Evolutionary conservation across 2,888 invertebrate genomes (phyloP).

Genomic region (Branchipolynoe longqiensis): DNA sequence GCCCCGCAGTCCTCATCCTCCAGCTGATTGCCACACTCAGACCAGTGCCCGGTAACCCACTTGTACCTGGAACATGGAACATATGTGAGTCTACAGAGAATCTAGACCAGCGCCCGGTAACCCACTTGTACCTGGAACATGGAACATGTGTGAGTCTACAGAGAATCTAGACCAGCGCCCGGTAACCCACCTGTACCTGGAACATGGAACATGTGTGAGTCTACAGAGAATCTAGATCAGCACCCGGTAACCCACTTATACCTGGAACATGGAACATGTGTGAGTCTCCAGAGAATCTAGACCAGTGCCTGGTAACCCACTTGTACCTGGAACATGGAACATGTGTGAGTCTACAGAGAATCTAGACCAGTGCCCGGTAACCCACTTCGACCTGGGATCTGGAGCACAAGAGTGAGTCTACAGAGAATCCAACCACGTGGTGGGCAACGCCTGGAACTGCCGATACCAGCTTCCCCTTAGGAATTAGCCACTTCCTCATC

Average conservation of each 20-base stretch:
- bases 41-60: constrained; percentile 65
- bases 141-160: too few relatives aligned
- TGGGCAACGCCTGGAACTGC: too few relatives aligned
- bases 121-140: constrained; percentile 64
- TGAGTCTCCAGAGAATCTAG: too few relatives aligned
- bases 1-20: constrained; percentile 59
- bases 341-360: too few relatives aligned
- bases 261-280: constrained; percentile 56
- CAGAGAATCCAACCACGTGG: background rate
- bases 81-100: too few relatives aligned
- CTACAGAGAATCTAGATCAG: too few relatives aligned
- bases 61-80: constrained; percentile 60
- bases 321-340: too few relatives aligned
- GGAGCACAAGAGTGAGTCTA: too few relatives aligned
- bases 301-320: background rate
- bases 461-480: too few relatives aligned
- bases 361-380: background rate
- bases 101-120: constrained; percentile 63
- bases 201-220: too few relatives aligned
- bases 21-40: constrained; percentile 57
- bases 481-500: too few relatives aligned
- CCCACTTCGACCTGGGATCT: too few relatives aligned
- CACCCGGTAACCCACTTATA: constrained; percentile 64
- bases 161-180: constrained; percentile 65
- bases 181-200: constrained; percentile 64